Evolutionary conservation across 2,797 vertebrate genomes (phyloP), one percentile per base, ranked within the genome.

Genomic region (Sphenodon punctatus): DNA sequence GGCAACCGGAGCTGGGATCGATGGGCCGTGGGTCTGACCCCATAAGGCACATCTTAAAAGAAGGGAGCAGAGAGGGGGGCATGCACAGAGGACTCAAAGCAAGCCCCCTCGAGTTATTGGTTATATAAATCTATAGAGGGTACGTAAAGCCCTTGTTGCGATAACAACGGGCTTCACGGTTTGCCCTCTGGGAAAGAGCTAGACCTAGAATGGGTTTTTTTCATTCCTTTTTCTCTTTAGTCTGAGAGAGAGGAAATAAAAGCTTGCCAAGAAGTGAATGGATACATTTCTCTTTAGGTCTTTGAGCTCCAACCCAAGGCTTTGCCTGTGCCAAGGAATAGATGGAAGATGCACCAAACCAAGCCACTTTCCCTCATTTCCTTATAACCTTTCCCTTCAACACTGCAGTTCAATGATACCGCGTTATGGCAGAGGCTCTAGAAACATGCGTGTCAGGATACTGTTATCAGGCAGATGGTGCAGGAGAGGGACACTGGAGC

Each of bases 1-100:
- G 10, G 27, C 69, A 39, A 49, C 63, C 25, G 67, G n/a, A 34
- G 25, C 63, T 75, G 53, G 34, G 64, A 78, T 71, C 77, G 42
- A 82, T 30, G 74, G 4, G 42, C 6, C 17, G 42, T 14, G 8
- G 14, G 14, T 4, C n/a, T n/a, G n/a, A n/a, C n/a, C n/a, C n/a
- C n/a, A n/a, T n/a, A n/a, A n/a, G n/a, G n/a, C n/a, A n/a, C n/a
- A n/a, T n/a, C n/a, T n/a, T n/a, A 14, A 43, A 43, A 11, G 42
- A 43, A 17, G 20, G 20, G 17, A 7, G 19, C 45, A 46, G 17
- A 22, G 20, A 22, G 20, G 43, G 16, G 4, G 8, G 20, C 19
- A n/a, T n/a, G n/a, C n/a, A n/a, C n/a, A n/a, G n/a, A n/a, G n/a
- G n/a, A n/a, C n/a, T n/a, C n/a, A n/a, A n/a, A n/a, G n/a, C n/a